Conservation (phyloP, 2,888 invertebrate species). For the Argyresthia albistria region DNA sequence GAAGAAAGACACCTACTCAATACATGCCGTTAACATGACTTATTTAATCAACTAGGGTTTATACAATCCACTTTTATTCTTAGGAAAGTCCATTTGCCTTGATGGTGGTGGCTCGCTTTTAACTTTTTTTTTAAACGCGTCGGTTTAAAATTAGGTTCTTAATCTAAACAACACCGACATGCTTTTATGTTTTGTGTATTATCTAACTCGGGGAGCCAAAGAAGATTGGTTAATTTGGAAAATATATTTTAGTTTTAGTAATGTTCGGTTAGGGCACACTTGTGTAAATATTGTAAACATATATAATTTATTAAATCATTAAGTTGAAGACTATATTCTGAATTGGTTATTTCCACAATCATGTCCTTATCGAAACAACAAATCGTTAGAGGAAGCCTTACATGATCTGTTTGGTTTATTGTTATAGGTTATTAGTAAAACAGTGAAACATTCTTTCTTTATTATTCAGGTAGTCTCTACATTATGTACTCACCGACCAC, state of each 20-base stretch:
- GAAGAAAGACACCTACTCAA: constrained; percentile 23
- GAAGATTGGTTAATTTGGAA: constrained; percentile 21
- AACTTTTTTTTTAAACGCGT: constrained; percentile 22
- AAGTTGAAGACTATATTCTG: too few species aligned
- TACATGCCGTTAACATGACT: constrained; percentile 16
- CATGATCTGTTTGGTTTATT: constrained; percentile 32
- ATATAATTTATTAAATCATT: too few species aligned
- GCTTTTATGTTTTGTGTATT: constrained; percentile 17
- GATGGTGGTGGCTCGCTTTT: constrained; percentile 50
- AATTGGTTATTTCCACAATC: constrained; percentile 42
- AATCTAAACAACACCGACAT: constrained; percentile 47
- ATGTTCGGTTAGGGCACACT: constrained; percentile 28
- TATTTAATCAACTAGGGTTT: not conserved
- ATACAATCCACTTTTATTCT: too few species aligned
- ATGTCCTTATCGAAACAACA: constrained; percentile 18
- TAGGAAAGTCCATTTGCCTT: constrained; percentile 14
- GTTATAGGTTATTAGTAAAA: constrained; percentile 23
- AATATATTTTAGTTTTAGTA: constrained; percentile 18
- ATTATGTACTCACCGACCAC: constrained; percentile 46
- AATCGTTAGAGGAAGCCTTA: constrained; percentile 44
- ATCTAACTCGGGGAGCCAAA: constrained; percentile 45
- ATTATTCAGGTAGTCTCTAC: constrained; percentile 20
- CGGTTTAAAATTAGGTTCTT: constrained; percentile 30
- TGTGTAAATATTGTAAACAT: constrained; percentile 32
- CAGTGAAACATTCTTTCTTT: constrained; percentile 21